A percentile compares a stretch with the other conserved stretches of the same genome.
Evolutionary conservation across 2,113 vertebrate species (phyloP).

Genomic region (Edolisoma coerulescens): DNA sequence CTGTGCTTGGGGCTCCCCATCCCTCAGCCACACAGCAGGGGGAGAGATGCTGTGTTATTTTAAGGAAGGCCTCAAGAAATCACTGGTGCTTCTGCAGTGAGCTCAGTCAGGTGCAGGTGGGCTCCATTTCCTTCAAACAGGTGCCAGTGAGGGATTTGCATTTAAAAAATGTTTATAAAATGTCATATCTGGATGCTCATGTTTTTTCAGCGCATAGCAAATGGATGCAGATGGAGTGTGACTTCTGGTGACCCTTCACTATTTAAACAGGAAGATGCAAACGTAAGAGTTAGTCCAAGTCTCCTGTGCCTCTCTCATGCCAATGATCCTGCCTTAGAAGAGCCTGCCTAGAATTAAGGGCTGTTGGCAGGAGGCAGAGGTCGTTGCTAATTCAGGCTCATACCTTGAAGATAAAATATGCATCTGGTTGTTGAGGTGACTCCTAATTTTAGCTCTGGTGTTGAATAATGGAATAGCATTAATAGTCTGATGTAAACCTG

Average conservation of each 20-base stretch:
- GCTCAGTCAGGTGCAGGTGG: background rate
- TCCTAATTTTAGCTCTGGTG: slow-evolving; percentile 25
- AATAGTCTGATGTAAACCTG: background rate
- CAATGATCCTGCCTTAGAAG: background rate
- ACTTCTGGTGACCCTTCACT: background rate
- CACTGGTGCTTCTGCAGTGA: background rate
- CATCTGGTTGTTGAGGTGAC: slow-evolving; percentile 2
- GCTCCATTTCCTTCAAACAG: background rate
- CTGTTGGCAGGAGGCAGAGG: background rate
- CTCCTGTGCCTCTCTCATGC: background rate
- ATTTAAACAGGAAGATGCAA: background rate
- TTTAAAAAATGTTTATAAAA: background rate
- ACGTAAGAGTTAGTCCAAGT: background rate
- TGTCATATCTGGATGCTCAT: background rate
- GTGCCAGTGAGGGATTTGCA: background rate
- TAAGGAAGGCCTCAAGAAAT: background rate
- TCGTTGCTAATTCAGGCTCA: slow-evolving; percentile 1
- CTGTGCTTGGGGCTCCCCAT: background rate
- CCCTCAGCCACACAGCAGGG: accelerated
- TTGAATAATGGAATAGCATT: slow-evolving; percentile 44
- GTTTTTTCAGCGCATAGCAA: background rate
- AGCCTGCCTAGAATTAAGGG: background rate
- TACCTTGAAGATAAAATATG: slow-evolving; percentile 9
- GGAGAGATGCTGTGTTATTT: background rate
- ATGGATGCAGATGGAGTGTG: background rate